phyloP scores from a whole-genome alignment of 2,113 vertebrate species.

The Crotalus helleri region DNA sequence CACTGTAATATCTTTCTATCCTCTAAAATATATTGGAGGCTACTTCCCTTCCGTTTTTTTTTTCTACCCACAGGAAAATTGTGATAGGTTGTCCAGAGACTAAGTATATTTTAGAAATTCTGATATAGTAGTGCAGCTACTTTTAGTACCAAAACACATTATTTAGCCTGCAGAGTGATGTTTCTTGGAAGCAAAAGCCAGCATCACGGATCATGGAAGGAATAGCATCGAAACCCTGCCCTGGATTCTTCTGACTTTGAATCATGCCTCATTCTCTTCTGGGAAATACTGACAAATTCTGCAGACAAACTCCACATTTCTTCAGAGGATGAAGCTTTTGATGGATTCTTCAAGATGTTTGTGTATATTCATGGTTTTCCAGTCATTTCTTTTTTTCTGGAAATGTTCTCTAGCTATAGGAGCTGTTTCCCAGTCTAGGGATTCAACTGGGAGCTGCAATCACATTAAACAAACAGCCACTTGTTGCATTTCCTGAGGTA shows the following conservation, averaged over 20 bases:
- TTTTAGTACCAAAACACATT: fast-evolving
- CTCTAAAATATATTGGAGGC: background rate
- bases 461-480: background rate
- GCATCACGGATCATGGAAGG: background rate
- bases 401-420: background rate
- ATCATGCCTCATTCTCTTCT: background rate
- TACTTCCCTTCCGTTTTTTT: background rate
- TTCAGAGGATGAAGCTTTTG: background rate
- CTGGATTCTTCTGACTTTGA: background rate
- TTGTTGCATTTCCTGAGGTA: background rate
- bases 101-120: background rate
- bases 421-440: background rate
- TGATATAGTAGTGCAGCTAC: fast-evolving
- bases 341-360: background rate
- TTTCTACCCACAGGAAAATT: background rate
- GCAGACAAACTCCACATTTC: background rate
- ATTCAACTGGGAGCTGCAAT: background rate
- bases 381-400: too few species aligned
- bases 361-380: background rate
- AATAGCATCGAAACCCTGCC: background rate
- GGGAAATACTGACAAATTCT: background rate
- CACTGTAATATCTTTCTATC: background rate
- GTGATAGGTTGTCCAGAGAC: background rate
- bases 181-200: background rate
- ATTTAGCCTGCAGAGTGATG: background rate